Percentiles rank a stretch among this genome's conserved stretches.
These are phyloP conservation scores for Drosophila pseudoananassae DNA, from an alignment of 1,140 invertebrate species.

Conservation along the genomic window DNA sequence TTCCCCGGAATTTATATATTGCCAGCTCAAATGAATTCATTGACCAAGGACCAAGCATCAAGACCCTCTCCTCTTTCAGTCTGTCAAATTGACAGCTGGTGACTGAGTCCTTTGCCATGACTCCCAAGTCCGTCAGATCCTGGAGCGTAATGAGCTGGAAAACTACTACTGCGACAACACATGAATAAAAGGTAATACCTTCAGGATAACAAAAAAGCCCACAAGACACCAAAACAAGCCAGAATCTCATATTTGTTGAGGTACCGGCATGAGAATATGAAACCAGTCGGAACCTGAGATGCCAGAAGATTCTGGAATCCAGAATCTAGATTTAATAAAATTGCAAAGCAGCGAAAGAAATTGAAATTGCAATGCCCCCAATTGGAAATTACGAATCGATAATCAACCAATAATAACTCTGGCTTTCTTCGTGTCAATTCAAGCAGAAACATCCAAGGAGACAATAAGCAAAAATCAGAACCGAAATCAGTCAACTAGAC, in stretches of 20 bases:
- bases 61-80: slow-evolving; percentile 11
- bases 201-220: slow-evolving; percentile 25
- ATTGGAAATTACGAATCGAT: slow-evolving; percentile 13
- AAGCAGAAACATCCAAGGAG: slow-evolving; percentile 26
- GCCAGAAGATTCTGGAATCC: neutral
- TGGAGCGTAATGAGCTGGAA: slow-evolving; percentile 51
- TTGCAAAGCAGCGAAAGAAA: slow-evolving; percentile 1
- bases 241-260: slow-evolving; percentile 10
- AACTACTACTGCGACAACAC: slow-evolving; percentile 9
- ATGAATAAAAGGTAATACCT: slow-evolving; percentile 44
- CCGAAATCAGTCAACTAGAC: slow-evolving; percentile 51
- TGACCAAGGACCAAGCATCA: slow-evolving; percentile 5
- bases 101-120: slow-evolving; percentile 30
- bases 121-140: slow-evolving; percentile 10
- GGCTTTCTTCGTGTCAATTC: slow-evolving; percentile 49
- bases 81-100: slow-evolving; percentile 56
- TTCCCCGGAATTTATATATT: slow-evolving; percentile 3
- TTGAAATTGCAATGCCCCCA: neutral
- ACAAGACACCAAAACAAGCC: slow-evolving; percentile 13
- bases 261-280: neutral
- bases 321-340: neutral
- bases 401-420: slow-evolving; percentile 35
- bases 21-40: slow-evolving; percentile 31
- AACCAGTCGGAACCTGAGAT: slow-evolving; percentile 36
- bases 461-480: slow-evolving; percentile 25